phyloP scores from a whole-genome alignment of 2,888 invertebrate species.

The Chaetogeoica ovagalla region DNA sequence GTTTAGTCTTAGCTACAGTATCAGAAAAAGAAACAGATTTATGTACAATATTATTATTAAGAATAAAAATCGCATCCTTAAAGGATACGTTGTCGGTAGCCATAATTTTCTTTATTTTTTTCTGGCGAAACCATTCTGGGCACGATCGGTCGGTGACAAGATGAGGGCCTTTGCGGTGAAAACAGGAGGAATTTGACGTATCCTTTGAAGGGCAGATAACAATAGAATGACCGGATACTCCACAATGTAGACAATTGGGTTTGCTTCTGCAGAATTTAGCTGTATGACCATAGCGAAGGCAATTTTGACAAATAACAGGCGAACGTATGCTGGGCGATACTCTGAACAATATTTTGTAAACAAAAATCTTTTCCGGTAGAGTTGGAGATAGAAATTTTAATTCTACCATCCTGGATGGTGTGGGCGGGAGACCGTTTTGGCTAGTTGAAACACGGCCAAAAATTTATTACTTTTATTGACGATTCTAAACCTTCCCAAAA shows the following conservation, averaged over 20 bases:
- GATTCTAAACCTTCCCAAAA: constrained; percentile 7
- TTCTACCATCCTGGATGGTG: background rate
- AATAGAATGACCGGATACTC: no score
- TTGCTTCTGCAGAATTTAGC: constrained; percentile 7
- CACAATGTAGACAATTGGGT: background rate
- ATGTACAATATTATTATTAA: background rate
- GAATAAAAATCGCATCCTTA: no score
- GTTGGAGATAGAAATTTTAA: background rate
- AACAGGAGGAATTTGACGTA: no score
- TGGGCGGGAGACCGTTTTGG: background rate
- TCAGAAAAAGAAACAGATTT: background rate
- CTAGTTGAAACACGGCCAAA: background rate
- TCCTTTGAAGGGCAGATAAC: no score
- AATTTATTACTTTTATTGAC: background rate
- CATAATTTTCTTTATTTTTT: no score
- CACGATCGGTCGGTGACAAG: no score
- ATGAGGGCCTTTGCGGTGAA: no score
- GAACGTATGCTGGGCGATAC: constrained; percentile 13
- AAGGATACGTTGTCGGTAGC: no score
- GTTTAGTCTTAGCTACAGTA: background rate
- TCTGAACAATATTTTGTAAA: background rate
- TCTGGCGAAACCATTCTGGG: no score
- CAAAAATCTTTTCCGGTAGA: background rate
- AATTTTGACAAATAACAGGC: background rate
- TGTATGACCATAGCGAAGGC: constrained; percentile 3